Conservation (phyloP, 2,888 invertebrate genomes). For the Apamea anceps region DNA sequence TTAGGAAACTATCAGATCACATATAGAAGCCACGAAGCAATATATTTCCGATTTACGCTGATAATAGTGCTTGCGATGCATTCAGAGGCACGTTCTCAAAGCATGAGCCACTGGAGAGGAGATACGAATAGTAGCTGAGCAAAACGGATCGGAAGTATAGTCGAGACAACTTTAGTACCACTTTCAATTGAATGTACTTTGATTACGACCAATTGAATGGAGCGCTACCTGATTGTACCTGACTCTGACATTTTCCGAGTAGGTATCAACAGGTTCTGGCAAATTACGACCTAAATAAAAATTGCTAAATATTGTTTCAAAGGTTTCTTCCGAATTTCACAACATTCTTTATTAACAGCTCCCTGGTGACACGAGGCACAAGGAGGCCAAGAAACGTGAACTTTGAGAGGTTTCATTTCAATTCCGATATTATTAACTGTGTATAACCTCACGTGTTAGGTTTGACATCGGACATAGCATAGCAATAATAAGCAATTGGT, state of each 20-base stretch:
- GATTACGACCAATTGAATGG: not conserved
- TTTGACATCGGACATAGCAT: not conserved
- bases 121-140: not conserved
- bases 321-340: not conserved
- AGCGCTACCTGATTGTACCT: not conserved
- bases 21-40: not conserved
- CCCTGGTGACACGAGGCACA: not conserved
- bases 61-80: conserved; percentile 6
- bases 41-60: not conserved
- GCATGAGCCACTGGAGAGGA: not conserved
- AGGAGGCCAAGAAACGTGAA: not conserved
- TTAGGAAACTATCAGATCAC: not conserved
- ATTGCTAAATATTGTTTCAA: not conserved
- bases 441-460: not conserved
- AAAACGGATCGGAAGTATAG: not conserved
- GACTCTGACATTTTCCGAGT: not conserved
- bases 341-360: not conserved
- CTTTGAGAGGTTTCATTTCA: not conserved
- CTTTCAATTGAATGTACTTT: not conserved
- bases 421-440: conserved; percentile 1
- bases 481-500: not conserved
- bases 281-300: not conserved
- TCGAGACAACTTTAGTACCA: not conserved
- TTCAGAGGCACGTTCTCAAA: conserved; percentile 4
- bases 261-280: not conserved